A percentile compares a stretch with the other conserved stretches of the same genome.
Conservation (phyloP, 1,140 invertebrate genomes). For the Cydia fagiglandana region DNA sequence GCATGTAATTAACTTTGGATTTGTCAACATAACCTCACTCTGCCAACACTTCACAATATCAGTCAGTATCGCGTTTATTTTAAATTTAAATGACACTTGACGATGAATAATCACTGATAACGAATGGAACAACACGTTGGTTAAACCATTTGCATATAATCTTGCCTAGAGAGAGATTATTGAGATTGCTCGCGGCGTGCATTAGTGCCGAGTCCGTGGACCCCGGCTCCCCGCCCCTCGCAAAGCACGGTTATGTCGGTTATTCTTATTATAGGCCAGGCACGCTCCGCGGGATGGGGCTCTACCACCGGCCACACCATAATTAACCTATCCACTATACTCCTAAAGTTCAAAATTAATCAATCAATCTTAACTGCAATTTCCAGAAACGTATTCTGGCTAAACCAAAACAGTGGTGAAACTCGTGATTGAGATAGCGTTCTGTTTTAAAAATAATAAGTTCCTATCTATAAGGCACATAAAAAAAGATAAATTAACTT, state of each 20-base stretch:
- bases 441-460: constrained; percentile 15
- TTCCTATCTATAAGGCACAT: background rate
- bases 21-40: constrained; percentile 65
- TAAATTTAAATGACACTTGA: background rate
- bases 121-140: background rate
- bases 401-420: constrained; percentile 6
- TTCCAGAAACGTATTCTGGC: background rate
- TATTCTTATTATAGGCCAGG: constrained; percentile 58
- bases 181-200: constrained; percentile 23
- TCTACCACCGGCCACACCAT: background rate
- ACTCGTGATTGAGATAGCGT: constrained; percentile 5
- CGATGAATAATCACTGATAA: background rate
- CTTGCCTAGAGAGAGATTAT: constrained; percentile 7
- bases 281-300: constrained; percentile 13
- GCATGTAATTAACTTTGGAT: constrained; percentile 46
- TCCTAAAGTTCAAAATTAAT: background rate
- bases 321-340: background rate
- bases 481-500: constrained; percentile 14
- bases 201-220: background rate
- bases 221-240: background rate
- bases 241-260: constrained; percentile 57
- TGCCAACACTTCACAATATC: constrained; percentile 18
- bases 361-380: constrained; percentile 4
- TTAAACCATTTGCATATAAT: constrained; percentile 5
- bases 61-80: background rate